Conservation (phyloP, 1,140 invertebrate genomes). For the Pseudomyrmex concolor region DNA sequence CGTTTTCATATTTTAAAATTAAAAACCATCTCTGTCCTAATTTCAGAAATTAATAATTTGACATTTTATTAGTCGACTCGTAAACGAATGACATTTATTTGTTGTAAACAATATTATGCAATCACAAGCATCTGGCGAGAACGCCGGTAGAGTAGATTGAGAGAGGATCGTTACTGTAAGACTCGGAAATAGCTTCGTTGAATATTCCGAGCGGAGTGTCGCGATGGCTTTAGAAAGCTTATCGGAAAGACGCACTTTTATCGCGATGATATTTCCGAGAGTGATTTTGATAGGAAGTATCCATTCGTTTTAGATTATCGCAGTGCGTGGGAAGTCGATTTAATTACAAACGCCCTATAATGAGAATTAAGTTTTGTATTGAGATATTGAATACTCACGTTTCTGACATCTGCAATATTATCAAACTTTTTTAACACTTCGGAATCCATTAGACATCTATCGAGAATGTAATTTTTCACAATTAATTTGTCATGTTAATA, state of each 20-base stretch:
- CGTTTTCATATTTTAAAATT: not conserved
- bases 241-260: slow-evolving; percentile 62
- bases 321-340: not conserved
- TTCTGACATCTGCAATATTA: not conserved
- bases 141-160: slow-evolving; percentile 11
- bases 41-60: not conserved
- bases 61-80: not conserved
- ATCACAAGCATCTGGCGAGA: slow-evolving; percentile 1
- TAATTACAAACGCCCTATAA: not conserved
- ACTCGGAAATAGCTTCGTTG: slow-evolving; percentile 59
- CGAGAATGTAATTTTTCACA: too few relatives aligned
- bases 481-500: too few relatives aligned
- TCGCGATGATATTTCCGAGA: slow-evolving; percentile 48
- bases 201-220: slow-evolving; percentile 66
- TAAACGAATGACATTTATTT: not conserved
- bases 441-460: too few relatives aligned
- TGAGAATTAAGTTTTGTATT: not conserved
- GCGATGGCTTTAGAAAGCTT: slow-evolving; percentile 34
- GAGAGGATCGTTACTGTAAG: slow-evolving; percentile 35
- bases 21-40: not conserved
- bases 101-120: not conserved
- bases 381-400: not conserved
- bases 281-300: slow-evolving; percentile 35
- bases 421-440: too few relatives aligned
- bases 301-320: not conserved